Conservation (phyloP, 2,888 invertebrate genomes). For the Epicampocera succincta region DNA sequence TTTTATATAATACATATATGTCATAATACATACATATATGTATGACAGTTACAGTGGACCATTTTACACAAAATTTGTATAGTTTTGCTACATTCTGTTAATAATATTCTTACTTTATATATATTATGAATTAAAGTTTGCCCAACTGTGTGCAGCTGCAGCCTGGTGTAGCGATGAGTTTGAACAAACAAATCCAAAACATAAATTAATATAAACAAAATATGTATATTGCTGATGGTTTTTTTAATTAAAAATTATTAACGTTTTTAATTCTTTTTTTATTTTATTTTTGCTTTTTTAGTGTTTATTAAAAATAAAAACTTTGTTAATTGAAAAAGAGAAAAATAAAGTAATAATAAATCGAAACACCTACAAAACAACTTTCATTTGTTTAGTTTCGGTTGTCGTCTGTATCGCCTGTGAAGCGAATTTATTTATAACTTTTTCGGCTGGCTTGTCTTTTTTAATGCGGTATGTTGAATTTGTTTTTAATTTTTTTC, state of each 20-base stretch:
- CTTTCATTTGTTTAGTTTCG: constrained; percentile 66
- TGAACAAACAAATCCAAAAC: constrained; percentile 6
- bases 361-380: constrained; percentile 66
- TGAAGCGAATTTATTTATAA: constrained; percentile 31
- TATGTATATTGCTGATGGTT: constrained; percentile 15
- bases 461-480: constrained; percentile 31
- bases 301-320: constrained; percentile 12
- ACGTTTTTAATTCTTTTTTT: constrained; percentile 2
- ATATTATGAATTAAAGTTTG: no score
- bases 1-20: no score
- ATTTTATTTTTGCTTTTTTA: no score
- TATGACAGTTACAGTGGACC: no score
- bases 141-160: background rate
- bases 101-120: no score
- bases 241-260: constrained; percentile 55
- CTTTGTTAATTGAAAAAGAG: constrained; percentile 45
- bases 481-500: constrained; percentile 28
- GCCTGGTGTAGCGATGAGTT: background rate
- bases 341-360: constrained; percentile 30
- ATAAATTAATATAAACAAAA: constrained; percentile 23
- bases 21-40: no score
- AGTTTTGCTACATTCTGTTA: no score
- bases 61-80: no score
- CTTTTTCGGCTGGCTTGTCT: constrained; percentile 26
- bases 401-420: constrained; percentile 39